phyloP scores from a whole-genome alignment of 2,113 vertebrate species.

The Silurus asotus region DNA sequence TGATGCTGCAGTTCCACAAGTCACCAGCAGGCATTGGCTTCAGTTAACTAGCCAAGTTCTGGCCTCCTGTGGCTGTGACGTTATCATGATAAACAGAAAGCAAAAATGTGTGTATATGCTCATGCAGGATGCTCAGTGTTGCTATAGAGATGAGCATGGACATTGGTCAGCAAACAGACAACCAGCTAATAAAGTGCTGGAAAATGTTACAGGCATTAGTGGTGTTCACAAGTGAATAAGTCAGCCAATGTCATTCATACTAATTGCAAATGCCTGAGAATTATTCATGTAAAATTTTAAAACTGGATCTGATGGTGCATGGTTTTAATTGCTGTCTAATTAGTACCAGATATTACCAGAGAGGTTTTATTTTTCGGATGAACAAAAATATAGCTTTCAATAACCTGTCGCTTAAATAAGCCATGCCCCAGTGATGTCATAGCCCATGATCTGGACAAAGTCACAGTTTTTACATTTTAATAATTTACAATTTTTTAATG shows the following conservation, averaged over 20 bases:
- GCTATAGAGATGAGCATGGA: constrained; percentile 73
- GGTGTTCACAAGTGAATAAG: not conserved
- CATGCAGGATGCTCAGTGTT: constrained; percentile 63
- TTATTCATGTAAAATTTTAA: not conserved
- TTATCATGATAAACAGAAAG: constrained; percentile 48
- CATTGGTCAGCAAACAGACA: constrained; percentile 62
- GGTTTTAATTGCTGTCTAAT: not conserved
- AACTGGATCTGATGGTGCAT: not conserved
- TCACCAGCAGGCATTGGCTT: constrained; percentile 12
- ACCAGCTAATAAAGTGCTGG: constrained; percentile 48
- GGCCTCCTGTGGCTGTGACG: constrained; percentile 23
- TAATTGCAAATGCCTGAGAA: not conserved
- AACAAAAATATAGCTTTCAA: not conserved
- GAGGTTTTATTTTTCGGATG: not conserved
- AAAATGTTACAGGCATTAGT: constrained; percentile 44
- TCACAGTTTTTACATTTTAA: too few relatives aligned
- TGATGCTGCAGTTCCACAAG: not conserved
- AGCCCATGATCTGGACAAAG: not conserved
- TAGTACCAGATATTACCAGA: not conserved
- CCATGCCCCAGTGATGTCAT: not conserved
- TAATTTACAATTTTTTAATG: too few relatives aligned
- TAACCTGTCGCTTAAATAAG: not conserved
- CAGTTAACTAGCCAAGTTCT: not conserved
- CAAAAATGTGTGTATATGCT: constrained; percentile 32
- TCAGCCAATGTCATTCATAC: constrained; percentile 8